Evolutionary conservation across 1,140 invertebrate genomes (phyloP).

Genomic region (Ridgeia piscesae): DNA sequence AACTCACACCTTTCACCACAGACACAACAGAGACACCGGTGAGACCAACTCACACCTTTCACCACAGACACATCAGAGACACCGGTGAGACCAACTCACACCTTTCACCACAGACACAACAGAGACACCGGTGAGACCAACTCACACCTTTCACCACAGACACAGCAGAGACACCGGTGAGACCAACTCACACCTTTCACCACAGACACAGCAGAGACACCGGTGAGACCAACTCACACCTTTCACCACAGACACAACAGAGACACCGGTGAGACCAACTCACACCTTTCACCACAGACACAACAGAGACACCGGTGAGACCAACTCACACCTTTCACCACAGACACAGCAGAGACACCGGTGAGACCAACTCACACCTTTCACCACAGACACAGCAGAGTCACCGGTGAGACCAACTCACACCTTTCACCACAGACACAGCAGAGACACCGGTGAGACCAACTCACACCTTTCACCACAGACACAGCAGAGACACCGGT

Average conservation of each 20-base stretch:
- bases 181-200: not conserved
- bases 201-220: conserved; percentile 30
- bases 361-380: not conserved
- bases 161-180: conserved; percentile 7
- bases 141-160: conserved; percentile 25
- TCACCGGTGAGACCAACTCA: not conserved
- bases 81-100: not conserved
- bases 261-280: not conserved
- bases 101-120: conserved; percentile 28
- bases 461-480: conserved; percentile 20
- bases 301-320: conserved; percentile 13
- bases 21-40: conserved; percentile 21
- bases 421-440: conserved; percentile 27
- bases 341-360: conserved; percentile 29
- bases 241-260: conserved; percentile 29
- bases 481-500: conserved; percentile 20
- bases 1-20: conserved; percentile 20
- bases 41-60: not conserved
- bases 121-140: conserved; percentile 8
- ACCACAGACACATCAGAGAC: conserved; percentile 29
- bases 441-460: conserved; percentile 1
- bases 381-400: conserved; percentile 29
- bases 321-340: not conserved
- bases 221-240: not conserved
- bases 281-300: conserved; percentile 25